phyloP scores from a whole-genome alignment of 2,888 invertebrate species.

The Geophilus truncorum region DNA sequence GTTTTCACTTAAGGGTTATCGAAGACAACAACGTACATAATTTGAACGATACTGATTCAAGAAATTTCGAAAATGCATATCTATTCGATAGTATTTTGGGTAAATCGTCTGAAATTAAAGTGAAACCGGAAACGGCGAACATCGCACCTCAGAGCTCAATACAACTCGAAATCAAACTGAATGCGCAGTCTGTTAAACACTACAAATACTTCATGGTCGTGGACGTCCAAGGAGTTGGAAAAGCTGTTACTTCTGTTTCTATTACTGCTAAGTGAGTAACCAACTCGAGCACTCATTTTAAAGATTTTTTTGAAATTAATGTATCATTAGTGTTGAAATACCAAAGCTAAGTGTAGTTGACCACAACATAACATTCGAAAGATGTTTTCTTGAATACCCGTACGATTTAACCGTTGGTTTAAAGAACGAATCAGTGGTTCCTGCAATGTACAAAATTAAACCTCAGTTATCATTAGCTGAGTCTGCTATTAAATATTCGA shows the following conservation, averaged over 20 bases:
- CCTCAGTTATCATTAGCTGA: background rate
- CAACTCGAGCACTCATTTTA: background rate
- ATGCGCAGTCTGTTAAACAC: background rate
- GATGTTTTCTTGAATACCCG: background rate
- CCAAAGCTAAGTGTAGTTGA: background rate
- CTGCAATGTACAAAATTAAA: background rate
- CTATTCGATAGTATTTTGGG: background rate
- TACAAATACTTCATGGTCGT: background rate
- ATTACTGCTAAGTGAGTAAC: background rate
- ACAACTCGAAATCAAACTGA: background rate
- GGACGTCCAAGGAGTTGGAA: slow-evolving; percentile 20
- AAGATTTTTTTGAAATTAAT: too few relatives aligned
- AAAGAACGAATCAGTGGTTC: background rate
- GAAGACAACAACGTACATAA: background rate
- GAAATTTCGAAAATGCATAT: background rate
- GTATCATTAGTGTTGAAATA: too few relatives aligned
- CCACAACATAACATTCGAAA: background rate
- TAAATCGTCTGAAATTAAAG: background rate
- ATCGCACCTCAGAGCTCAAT: background rate
- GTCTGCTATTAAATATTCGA: background rate
- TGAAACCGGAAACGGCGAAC: background rate
- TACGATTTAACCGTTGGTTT: background rate
- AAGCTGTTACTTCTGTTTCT: background rate
- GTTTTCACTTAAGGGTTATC: background rate
- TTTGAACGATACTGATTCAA: background rate